Percentiles rank a stretch among this genome's conserved stretches.
phyloP scores from a whole-genome alignment of 2,888 invertebrate species.

The Oscheius sp. region DNA sequence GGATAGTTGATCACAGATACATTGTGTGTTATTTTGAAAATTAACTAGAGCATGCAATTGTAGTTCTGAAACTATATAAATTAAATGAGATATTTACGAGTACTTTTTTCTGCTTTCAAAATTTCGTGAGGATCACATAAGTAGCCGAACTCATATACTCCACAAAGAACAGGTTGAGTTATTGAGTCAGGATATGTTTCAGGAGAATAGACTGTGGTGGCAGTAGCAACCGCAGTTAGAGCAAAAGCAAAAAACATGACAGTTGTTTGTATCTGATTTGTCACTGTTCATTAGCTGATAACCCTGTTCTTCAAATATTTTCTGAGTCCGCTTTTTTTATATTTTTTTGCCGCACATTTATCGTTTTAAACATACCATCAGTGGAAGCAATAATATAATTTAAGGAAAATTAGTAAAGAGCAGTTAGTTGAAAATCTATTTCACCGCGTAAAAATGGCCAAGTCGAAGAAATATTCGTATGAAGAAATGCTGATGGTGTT shows the following conservation, averaged over 20 bases:
- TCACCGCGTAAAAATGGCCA: too few relatives aligned
- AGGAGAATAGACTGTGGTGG: constrained; percentile 18
- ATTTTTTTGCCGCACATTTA: too few relatives aligned
- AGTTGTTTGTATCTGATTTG: background rate
- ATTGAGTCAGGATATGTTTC: constrained; percentile 32
- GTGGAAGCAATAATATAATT: too few relatives aligned
- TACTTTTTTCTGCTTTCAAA: background rate
- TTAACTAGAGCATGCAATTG: constrained; percentile 8
- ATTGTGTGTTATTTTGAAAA: constrained; percentile 7
- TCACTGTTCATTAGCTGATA: too few relatives aligned
- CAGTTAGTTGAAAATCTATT: too few relatives aligned
- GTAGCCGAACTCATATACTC: constrained; percentile 16
- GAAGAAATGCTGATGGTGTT: too few relatives aligned
- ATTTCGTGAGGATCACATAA: constrained; percentile 26
- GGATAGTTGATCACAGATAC: constrained; percentile 15
- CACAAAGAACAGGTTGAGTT: constrained; percentile 11
- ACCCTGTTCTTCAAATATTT: too few relatives aligned
- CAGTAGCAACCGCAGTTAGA: background rate
- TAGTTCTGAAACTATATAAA: constrained; percentile 2
- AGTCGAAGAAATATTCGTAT: too few relatives aligned
- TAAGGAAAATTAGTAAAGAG: too few relatives aligned
- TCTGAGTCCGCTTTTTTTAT: too few relatives aligned
- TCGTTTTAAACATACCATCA: too few relatives aligned
- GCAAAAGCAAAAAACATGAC: background rate
- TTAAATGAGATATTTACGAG: constrained; percentile 7